Evolutionary conservation across 2,888 invertebrate genomes (phyloP), one percentile per base, ranked within the genome.

Genomic region (Embidobia sp.): DNA sequence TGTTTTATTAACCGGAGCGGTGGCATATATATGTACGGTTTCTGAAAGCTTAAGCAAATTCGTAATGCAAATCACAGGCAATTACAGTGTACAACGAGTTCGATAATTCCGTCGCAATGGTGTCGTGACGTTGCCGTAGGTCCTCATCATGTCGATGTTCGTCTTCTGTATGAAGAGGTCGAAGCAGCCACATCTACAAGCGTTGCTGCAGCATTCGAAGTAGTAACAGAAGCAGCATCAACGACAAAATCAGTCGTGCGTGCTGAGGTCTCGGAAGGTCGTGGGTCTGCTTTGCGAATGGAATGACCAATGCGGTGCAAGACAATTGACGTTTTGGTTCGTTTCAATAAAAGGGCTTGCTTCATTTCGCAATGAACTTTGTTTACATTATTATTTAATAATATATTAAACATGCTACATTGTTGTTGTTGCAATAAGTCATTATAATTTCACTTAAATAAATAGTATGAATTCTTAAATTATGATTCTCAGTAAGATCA

Each of bases 21-120:
- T 22, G 1, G 18, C 37, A 19, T 18, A 11, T 29, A 29, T 57
- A 19, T n/a, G 37, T 37, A 46, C 7, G 8, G 51, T 26, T 63
- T 61, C 49, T 44, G 57, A 29, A 61, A 40, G 66, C 72, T 53
- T 53, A 63, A 57, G 67, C 63, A 63, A 79, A 79, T 78, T 78
- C 73, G 69, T 46, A 70, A 76, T 76, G 79, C 73, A 79, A 78
- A 79, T 78, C 61, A 63, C 26, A 40, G 44, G 53, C 70, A 73
- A 80, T 80, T 77, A 77, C 67, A 35, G 61, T 66, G 76, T 37
- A 44, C 72, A 73, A 51, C 66, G 75, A 72, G 61, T 66, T 72
- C 55, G 66, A 78, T 79, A 77, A 79, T 77, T 80, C 66, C 48
- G 74, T 78, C 67, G 74, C 55, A 72, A 61, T 64, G 55, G 53